Evolutionary conservation across 2,113 vertebrate species (phyloP), one percentile per base, ranked within the genome.

Genomic region (Odontesthes bonariensis): DNA sequence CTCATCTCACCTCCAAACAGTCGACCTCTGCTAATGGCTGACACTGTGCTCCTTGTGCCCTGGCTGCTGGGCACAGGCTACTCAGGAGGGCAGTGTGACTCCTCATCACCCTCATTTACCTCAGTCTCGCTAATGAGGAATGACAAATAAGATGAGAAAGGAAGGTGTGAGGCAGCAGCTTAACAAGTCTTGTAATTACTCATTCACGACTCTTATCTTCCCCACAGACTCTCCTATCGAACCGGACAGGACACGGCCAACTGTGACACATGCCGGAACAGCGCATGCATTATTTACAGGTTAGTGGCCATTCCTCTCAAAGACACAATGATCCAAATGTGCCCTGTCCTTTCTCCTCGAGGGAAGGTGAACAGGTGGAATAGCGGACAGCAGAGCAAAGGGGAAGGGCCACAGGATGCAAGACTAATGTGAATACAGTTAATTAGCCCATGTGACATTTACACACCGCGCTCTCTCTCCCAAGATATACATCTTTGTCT

Each of bases 261-360:
- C 85, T 99, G 98, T 83, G 98, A 98, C 95, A 99, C 97, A 1
- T 99, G 98, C 95, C 96, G 98, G 95, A 99, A 99, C 96, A 99
- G 97, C 75, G 98, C 98, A 19, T 99, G 98, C 83, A 98, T 99
- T 82, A 99, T 99, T 95, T 99, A 99, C 87, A 99, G 98, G 98
- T 99, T 84, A 75, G 95, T 91, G 8, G 76, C 64, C 69, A 42
- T 75, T 77, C 35, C 62, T 90, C 79, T 79, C 65, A 70, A 80
- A 86, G 85, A 85, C 88, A 78, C 4, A 8, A 22, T 38, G 79
- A 84, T 83, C 76, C 32, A 47, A 77, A 81, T 69, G 68, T 56
- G 61, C 65, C 40, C 58, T 47, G 64, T 87, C 66, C 59, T 78
- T 61, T 79, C 65, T 82, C 68, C 75, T 78, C 73, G 52, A 61